These are phyloP conservation scores for Zaprionus tsacasi DNA, from an alignment of 1,140 invertebrate genomes.

Conservation along the genomic window DNA sequence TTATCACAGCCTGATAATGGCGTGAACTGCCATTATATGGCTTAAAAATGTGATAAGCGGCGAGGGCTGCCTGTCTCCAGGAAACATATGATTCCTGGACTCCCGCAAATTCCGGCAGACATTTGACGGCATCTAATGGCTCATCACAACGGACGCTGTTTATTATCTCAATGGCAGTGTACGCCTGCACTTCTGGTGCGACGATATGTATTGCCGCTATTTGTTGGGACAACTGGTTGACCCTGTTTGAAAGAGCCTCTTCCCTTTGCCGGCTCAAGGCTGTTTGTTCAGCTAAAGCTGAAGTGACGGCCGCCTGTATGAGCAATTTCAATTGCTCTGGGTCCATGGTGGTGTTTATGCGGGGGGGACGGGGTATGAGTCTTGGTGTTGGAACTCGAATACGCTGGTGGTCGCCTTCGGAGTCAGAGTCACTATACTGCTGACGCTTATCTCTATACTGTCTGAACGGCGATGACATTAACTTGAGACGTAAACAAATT, in stretches of 20 bases:
- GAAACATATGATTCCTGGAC: constrained; percentile 20
- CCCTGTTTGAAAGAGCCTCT: neutral
- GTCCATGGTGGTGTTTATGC: neutral
- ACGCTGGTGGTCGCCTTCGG: neutral
- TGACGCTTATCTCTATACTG: no score
- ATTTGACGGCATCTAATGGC: neutral
- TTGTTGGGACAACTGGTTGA: neutral
- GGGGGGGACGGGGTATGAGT: neutral
- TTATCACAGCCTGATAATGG: constrained; percentile 32
- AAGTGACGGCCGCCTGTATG: neutral
- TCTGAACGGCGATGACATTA: no score
- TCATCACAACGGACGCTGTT: neutral
- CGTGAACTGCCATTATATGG: constrained; percentile 22
- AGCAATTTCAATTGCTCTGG: neutral
- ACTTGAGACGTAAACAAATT: no score
- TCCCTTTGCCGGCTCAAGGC: neutral
- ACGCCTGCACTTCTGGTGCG: neutral
- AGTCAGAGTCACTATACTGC: no score
- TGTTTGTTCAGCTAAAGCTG: neutral
- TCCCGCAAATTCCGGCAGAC: no score
- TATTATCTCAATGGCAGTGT: neutral
- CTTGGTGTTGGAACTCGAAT: neutral
- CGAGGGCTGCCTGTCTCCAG: constrained; percentile 29
- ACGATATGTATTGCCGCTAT: neutral
- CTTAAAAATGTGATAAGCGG: constrained; percentile 30